These are phyloP conservation scores for Charanyca ferruginea DNA, from an alignment of 2,888 invertebrate species.

Conservation along the genomic window DNA sequence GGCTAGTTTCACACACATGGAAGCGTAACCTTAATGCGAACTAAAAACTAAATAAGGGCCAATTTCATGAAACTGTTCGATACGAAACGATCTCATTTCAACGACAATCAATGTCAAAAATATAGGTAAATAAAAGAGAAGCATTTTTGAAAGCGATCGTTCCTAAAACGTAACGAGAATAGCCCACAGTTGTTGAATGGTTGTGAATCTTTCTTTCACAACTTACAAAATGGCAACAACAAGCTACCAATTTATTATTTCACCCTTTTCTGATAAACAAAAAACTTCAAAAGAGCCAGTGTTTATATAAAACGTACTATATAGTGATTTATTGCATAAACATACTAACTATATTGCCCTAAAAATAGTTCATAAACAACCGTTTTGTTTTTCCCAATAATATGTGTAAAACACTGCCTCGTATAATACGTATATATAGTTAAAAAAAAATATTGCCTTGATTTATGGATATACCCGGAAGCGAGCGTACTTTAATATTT, in stretches of 20 bases:
- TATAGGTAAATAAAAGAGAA: too few relatives aligned
- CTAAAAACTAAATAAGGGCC: too few relatives aligned
- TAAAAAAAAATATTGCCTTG: background rate
- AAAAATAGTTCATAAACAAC: slow-evolving; percentile 4
- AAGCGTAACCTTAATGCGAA: too few relatives aligned
- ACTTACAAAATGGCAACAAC: background rate
- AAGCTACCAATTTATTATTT: slow-evolving; percentile 15
- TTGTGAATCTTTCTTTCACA: too few relatives aligned
- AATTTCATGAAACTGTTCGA: too few relatives aligned
- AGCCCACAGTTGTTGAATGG: too few relatives aligned
- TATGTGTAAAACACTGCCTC: too few relatives aligned
- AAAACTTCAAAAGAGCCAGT: slow-evolving; percentile 11
- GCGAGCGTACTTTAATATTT: slow-evolving; percentile 18
- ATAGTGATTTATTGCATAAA: slow-evolving; percentile 22
- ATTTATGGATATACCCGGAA: background rate
- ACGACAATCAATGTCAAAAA: too few relatives aligned
- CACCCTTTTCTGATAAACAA: slow-evolving; percentile 17
- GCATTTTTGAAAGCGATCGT: too few relatives aligned
- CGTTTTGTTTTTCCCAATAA: background rate
- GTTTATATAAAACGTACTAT: slow-evolving; percentile 15
- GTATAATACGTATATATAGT: background rate
- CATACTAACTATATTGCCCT: slow-evolving; percentile 1
- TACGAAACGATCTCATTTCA: too few relatives aligned
- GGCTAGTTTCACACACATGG: too few relatives aligned
- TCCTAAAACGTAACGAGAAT: too few relatives aligned